Evolutionary conservation across 2,797 vertebrate species (phyloP).

Genomic region (Dendrocincla fuliginosa): DNA sequence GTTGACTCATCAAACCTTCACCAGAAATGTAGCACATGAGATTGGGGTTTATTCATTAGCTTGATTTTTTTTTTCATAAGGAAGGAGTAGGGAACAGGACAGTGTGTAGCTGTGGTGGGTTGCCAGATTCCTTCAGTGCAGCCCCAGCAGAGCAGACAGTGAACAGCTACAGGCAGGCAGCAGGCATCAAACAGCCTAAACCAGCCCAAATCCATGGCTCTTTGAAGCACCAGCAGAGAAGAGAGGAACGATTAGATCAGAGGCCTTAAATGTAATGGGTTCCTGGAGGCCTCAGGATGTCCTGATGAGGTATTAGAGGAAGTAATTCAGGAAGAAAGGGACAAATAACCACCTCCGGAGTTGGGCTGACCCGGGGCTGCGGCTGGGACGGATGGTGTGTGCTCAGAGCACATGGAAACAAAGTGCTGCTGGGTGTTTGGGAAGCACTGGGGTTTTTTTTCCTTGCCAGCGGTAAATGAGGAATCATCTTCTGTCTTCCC

Average conservation of each 20-base stretch:
- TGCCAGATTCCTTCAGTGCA: constrained; percentile 45
- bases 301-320: constrained; percentile 86
- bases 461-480: background rate
- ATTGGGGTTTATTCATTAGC: background rate
- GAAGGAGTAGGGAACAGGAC: background rate
- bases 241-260: constrained; percentile 71
- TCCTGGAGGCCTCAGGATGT: constrained; percentile 82
- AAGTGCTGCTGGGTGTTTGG: background rate
- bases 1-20: background rate
- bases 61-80: background rate
- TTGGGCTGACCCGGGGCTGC: constrained; percentile 21
- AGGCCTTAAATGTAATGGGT: constrained; percentile 69
- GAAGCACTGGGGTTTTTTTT: background rate
- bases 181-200: constrained; percentile 72
- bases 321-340: constrained; percentile 84
- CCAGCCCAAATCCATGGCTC: constrained; percentile 58
- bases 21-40: background rate
- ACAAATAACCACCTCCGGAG: constrained; percentile 78
- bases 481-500: constrained; percentile 1
- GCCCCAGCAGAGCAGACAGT: constrained; percentile 65
- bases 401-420: background rate
- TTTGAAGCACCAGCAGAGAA: constrained; percentile 68
- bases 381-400: background rate
- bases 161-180: constrained; percentile 71
- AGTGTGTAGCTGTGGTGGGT: background rate